Conservation (phyloP, 1,140 invertebrate species). For the Sarcophaga peregrina region DNA sequence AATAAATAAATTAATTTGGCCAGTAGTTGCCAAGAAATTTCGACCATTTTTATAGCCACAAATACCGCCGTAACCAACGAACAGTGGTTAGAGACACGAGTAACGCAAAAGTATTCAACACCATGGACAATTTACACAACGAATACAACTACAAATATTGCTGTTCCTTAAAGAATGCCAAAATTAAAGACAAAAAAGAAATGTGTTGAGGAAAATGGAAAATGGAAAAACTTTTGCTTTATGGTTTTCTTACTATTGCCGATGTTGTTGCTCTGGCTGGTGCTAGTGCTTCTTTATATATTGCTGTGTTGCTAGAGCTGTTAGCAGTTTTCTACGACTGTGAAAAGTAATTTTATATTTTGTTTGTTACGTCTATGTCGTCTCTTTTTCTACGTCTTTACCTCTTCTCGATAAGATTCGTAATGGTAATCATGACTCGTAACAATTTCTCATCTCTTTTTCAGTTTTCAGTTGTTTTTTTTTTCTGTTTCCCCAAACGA, state of each 20-base stretch:
- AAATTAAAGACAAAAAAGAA: not conserved
- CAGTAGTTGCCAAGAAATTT: slow-evolving; percentile 39
- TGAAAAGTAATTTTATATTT: slow-evolving; percentile 13
- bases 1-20: slow-evolving; percentile 42
- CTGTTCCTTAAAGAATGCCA: not conserved
- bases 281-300: too few relatives aligned
- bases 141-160: not conserved
- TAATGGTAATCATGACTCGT: slow-evolving; percentile 28
- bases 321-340: too few relatives aligned
- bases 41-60: slow-evolving; percentile 38
- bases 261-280: not conserved
- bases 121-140: slow-evolving; percentile 19
- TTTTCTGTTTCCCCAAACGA: not conserved
- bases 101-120: not conserved
- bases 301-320: too few relatives aligned
- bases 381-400: not conserved
- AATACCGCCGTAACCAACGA: slow-evolving; percentile 38
- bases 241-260: not conserved
- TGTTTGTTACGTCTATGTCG: not conserved
- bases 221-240: slow-evolving; percentile 1
- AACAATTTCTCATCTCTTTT: too few relatives aligned
- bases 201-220: not conserved
- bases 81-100: slow-evolving; percentile 29
- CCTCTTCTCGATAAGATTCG: not conserved
- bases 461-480: too few relatives aligned